phyloP scores from a whole-genome alignment of 2,113 vertebrate species.

The Isurus oxyrinchus region DNA sequence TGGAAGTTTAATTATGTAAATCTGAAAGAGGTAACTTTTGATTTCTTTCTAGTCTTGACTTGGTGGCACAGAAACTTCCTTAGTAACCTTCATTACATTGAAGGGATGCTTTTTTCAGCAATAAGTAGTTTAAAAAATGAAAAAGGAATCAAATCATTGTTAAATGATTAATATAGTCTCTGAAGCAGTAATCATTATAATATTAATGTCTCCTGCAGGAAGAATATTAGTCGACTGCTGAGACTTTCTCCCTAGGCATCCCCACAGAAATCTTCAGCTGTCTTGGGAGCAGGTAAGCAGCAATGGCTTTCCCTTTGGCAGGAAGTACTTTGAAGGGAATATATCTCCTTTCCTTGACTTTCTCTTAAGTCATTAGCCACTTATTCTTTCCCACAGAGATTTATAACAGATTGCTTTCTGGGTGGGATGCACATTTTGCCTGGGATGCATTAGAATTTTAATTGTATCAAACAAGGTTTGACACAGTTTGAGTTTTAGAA shows the following conservation, averaged over 20 bases:
- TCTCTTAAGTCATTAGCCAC: neutral
- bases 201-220: neutral
- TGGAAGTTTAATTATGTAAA: neutral
- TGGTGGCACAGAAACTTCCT: neutral
- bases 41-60: neutral
- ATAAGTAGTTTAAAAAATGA: neutral
- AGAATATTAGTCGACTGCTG: neutral
- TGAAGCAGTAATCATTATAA: neutral
- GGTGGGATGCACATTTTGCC: neutral
- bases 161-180: neutral
- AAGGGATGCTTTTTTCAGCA: neutral
- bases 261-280: neutral
- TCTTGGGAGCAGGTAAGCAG: neutral
- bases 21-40: neutral
- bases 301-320: neutral
- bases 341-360: neutral
- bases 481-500: neutral
- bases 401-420: neutral
- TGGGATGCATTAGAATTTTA: neutral
- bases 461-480: constrained; percentile 1
- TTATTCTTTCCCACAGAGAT: neutral
- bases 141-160: neutral
- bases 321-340: neutral
- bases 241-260: neutral
- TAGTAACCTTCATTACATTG: neutral